A percentile compares a stretch with the other conserved stretches of the same genome.
These are phyloP conservation scores for Halocynthia roretzi DNA, from an alignment of 23 tunicate species.

Conservation along the genomic window DNA sequence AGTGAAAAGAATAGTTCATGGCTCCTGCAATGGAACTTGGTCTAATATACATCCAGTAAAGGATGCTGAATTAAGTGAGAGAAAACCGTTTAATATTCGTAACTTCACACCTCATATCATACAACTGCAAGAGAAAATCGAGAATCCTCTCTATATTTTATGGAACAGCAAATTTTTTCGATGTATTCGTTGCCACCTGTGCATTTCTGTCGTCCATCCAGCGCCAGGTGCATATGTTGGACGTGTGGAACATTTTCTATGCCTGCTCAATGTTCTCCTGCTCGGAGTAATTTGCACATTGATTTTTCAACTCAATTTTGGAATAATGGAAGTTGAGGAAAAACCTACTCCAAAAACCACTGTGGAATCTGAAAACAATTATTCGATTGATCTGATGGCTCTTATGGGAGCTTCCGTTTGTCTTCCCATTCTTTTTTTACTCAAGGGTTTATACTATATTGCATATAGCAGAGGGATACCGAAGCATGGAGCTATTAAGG, in stretches of 20 bases:
- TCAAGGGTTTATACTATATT: conserved; percentile 7
- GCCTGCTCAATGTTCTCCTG: neutral
- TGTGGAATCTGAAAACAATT: neutral
- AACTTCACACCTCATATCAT: too few relatives aligned
- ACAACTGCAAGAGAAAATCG: too few relatives aligned
- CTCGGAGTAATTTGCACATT: conserved; percentile 10
- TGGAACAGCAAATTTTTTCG: neutral
- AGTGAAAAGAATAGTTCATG: too few relatives aligned
- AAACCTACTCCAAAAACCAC: neutral
- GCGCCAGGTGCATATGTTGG: conserved; percentile 7
- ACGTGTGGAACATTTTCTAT: conserved; percentile 23
- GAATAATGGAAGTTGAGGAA: conserved; percentile 13
- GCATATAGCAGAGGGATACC: neutral
- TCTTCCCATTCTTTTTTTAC: conserved; percentile 21
- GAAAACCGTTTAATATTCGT: too few relatives aligned
- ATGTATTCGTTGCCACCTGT: conserved; percentile 25
- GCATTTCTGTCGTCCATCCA: conserved; percentile 25
- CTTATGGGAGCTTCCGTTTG: conserved; percentile 11
- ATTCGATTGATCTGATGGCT: conserved; percentile 3
- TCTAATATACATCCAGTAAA: too few relatives aligned
- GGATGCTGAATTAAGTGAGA: too few relatives aligned
- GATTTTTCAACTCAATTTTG: conserved; percentile 20
- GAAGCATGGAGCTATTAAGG: neutral
- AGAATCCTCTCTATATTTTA: too few relatives aligned
- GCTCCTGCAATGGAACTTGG: too few relatives aligned